Conservation (phyloP, 2,888 invertebrate species). For the Bimastos eiseni region DNA sequence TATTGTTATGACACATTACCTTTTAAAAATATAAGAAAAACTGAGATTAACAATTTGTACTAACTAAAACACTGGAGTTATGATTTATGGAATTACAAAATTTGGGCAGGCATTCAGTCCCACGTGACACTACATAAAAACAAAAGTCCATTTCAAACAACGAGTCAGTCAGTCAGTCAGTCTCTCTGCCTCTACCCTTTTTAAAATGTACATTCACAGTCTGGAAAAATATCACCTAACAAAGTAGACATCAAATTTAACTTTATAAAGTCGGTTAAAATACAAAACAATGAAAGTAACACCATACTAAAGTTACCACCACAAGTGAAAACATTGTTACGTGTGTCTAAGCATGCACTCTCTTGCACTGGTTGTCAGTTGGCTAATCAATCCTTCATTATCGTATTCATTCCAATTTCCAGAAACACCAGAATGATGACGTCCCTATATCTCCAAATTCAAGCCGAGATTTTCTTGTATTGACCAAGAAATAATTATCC, state of each 20-base stretch:
- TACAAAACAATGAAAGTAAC: slow-evolving; percentile 3
- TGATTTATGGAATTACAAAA: slow-evolving; percentile 19
- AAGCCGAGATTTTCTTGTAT: background rate
- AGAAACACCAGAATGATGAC: background rate
- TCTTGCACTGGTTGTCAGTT: background rate
- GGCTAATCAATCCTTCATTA: background rate
- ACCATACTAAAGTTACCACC: background rate
- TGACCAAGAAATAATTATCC: background rate
- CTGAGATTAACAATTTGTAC: slow-evolving; percentile 3
- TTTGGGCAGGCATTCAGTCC: background rate
- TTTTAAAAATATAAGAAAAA: slow-evolving; percentile 20
- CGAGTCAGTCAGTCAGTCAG: background rate
- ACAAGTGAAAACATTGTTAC: background rate
- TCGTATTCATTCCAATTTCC: background rate
- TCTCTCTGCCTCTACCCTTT: slow-evolving; percentile 2
- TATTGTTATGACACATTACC: slow-evolving; percentile 6
- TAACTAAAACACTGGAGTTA: slow-evolving; percentile 25
- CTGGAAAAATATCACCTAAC: slow-evolving; percentile 13
- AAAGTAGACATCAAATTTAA: background rate
- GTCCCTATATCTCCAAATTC: background rate
- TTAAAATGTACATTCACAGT: background rate
- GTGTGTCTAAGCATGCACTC: background rate
- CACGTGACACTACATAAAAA: background rate
- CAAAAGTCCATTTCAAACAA: background rate
- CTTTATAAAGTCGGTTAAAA: background rate